Conservation (phyloP, 2,888 invertebrate species). For the Melangyna quadrimaculata region DNA sequence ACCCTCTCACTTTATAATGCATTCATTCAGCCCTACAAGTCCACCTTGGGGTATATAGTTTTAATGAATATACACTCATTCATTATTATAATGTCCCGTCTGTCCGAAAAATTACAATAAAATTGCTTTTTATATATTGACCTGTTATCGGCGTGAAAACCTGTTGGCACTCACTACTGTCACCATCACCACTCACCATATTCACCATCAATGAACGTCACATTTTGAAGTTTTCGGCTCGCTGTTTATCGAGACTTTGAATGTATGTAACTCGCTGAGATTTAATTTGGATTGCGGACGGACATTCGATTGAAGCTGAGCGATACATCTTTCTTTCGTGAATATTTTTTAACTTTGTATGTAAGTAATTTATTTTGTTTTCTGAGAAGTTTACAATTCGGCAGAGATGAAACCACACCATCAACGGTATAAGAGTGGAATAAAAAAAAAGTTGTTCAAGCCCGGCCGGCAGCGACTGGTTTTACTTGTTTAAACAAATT, state of each 20-base stretch:
- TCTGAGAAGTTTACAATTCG: conserved; percentile 15
- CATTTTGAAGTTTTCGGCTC: conserved; percentile 4
- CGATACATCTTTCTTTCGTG: background rate
- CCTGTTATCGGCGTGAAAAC: conserved; percentile 29
- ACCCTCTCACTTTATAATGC: background rate
- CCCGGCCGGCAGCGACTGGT: conserved; percentile 52
- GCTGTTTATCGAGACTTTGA: conserved; percentile 40
- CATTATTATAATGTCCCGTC: background rate
- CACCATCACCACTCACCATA: conserved; percentile 16
- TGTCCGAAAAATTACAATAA: conserved; percentile 6
- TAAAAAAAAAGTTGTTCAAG: conserved; percentile 43
- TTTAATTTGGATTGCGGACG: too few species aligned
- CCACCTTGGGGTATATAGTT: conserved; percentile 7
- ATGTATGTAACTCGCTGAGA: conserved; percentile 25
- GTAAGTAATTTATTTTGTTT: background rate
- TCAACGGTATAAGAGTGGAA: background rate
- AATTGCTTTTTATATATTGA: conserved; percentile 13
- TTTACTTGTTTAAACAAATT: conserved; percentile 63
- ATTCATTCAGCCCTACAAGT: background rate
- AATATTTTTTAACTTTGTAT: background rate
- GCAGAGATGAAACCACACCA: background rate
- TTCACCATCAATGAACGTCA: conserved; percentile 29
- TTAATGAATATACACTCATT: conserved; percentile 13
- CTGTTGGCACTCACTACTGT: conserved; percentile 38
- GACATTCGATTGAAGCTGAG: conserved; percentile 20